Base-by-base conservation (phyloP, 2,113 vertebrate species). In the Macquaria australasica region DNA sequence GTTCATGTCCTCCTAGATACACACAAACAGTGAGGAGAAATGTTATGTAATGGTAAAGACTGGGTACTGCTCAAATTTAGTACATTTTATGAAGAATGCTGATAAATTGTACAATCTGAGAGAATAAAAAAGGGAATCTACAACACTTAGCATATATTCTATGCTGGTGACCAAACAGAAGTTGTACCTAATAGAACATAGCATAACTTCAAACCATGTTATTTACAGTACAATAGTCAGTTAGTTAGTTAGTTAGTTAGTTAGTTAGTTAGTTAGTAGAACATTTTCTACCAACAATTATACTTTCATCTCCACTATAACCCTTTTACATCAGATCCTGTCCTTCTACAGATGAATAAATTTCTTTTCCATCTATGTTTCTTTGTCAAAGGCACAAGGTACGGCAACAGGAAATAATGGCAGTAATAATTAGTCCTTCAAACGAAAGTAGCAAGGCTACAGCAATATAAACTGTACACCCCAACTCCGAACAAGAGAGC, bases 1-100 rank as follows among this genome's bases (percentile, higher is more conserved):
- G 94, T 99, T 99, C 98, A 99, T 99, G 94, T 99, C 98, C 93
- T 99, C 98, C 98, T 99, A 87, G 0, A 88, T 2, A 41, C 14
- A 73, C 34, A 74, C 8, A 75, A 5, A 73, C 25, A 78, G 69
- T 1, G 12, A 81, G 9, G 34, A 69, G 10, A 53, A 39, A 39
- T 7, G 4, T 20, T 5, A 56, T 25, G 31, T 25, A 11, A 77
- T 41, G 18, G 20, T 2, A 63, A 20, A 82, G 11, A 69, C 21
- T 18, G 37, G 11, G 11, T 23, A 50, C 8, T 16, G 8, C 43
- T 3, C 7, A 66, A 34, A 68, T 31, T 41, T 9, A 11, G 7
- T 11, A 5, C 74, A 34, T 50, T 48, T 50, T 6, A 53, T 23
- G 11, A 51, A 63, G 21, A 85, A 73, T n/a, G 0, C 8, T 41